Conservation (phyloP, 1,140 invertebrate species). For the Anthonomus grandis region DNA sequence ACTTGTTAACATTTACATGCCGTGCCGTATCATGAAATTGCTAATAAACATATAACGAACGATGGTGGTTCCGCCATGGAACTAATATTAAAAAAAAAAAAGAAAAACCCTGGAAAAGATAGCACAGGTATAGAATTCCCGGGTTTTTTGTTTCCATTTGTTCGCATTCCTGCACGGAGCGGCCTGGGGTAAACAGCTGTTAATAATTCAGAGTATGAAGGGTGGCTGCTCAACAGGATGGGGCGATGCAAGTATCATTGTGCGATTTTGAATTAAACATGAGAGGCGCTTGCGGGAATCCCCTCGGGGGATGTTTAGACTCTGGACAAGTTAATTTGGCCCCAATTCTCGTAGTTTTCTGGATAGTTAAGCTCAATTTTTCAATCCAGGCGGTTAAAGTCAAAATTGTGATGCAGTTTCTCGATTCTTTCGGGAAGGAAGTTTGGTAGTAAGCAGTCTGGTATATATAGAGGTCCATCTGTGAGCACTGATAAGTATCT, state of each 20-base stretch:
- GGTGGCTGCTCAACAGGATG: slow-evolving; percentile 10
- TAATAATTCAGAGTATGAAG: slow-evolving; percentile 20
- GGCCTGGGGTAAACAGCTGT: slow-evolving; percentile 20
- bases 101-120: neutral
- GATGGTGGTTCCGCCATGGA: too few relatives aligned
- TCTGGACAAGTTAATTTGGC: too few relatives aligned
- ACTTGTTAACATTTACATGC: too few relatives aligned
- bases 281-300: too few relatives aligned
- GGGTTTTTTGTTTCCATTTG: slow-evolving; percentile 8
- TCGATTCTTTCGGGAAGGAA: neutral
- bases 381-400: neutral
- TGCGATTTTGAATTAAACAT: slow-evolving; percentile 19
- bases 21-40: too few relatives aligned
- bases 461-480: neutral
- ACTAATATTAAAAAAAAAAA: neutral
- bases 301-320: too few relatives aligned
- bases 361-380: neutral
- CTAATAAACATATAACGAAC: too few relatives aligned
- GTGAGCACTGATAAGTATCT: neutral
- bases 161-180: slow-evolving; percentile 10
- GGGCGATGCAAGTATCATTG: slow-evolving; percentile 17
- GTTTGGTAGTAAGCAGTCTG: neutral
- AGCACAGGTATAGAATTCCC: neutral
- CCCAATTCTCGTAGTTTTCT: too few relatives aligned
- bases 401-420: neutral